Percentiles rank a stretch among this genome's conserved stretches.
These are phyloP conservation scores for Globia sparganii DNA, from an alignment of 2,888 invertebrate genomes.

Conservation along the genomic window DNA sequence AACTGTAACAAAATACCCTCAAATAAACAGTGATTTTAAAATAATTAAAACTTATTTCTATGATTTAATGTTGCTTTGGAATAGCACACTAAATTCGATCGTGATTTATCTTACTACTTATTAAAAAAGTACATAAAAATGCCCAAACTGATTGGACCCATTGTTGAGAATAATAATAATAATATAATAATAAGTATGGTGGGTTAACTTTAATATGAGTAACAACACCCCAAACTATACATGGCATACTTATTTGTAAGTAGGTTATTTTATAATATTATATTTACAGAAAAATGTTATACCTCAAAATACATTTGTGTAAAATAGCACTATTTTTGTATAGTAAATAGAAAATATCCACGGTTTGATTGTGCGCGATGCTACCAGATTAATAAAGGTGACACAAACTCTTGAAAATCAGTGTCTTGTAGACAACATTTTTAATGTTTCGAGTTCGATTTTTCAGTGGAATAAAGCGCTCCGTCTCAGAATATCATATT, in stretches of 20 bases:
- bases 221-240: slow-evolving; percentile 31
- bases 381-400: too few relatives aligned
- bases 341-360: slow-evolving; percentile 11
- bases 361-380: not conserved
- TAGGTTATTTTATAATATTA: slow-evolving; percentile 26
- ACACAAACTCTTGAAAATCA: not conserved
- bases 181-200: slow-evolving; percentile 49
- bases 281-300: slow-evolving; percentile 21
- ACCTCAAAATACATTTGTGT: slow-evolving; percentile 9
- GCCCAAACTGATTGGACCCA: slow-evolving; percentile 56
- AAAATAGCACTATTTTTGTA: slow-evolving; percentile 14
- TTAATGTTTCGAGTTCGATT: not conserved
- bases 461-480: not conserved
- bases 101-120: slow-evolving; percentile 1
- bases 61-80: slow-evolving; percentile 2
- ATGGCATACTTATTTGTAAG: slow-evolving; percentile 40
- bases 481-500: too few relatives aligned
- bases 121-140: slow-evolving; percentile 41
- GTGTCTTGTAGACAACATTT: not conserved
- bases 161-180: slow-evolving; percentile 22
- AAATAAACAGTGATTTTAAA: slow-evolving; percentile 13
- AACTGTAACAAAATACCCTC: slow-evolving; percentile 22
- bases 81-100: slow-evolving; percentile 1
- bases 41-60: slow-evolving; percentile 2
- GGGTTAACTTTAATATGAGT: slow-evolving; percentile 42